Evolutionary conservation across 2,113 vertebrate genomes (phyloP), one percentile per base, ranked within the genome.

Genomic region (Opisthocomus hoazin): DNA sequence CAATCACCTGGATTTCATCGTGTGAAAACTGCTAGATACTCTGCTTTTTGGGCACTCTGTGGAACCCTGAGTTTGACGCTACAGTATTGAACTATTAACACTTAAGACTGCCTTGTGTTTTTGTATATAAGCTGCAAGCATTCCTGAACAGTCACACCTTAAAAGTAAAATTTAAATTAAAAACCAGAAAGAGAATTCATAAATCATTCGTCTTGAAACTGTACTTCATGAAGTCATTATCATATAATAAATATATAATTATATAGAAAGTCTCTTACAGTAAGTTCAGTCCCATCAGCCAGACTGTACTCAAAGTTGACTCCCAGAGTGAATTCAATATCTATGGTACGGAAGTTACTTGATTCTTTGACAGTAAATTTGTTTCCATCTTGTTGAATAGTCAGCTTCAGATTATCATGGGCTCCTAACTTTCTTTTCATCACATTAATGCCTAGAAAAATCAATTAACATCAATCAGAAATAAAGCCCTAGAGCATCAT

Each of bases 261-360:
- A 10, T 53, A 34, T 12, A 10, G 20, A 77, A 56, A 32, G 39
- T 53, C 11, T 87, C 99, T 99, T 98, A 99, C 99, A 2, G 27
- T 84, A 83, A 99, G 71, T 70, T 99, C 98, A 26, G 99, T 99
- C 78, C 99, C 99, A 22, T 99, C 99, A 20, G 99, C 98, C 93
- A 99, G 94, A 50, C 84, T 97, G 95, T 99, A 99, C 5, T 98
- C 97, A 87, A 99, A 99, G 19, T 1, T 51, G 46, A 97, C 98
- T 36, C 98, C 98, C 86, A 99, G 97, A 5, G 98, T 99, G 96
- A 99, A 99, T 86, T 98, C 97, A n/a, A 99, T 94, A 5, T 99
- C 99, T 37, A 97, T 94, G 61, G 15, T 98, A 78, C 99, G 98
- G 96, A 99, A 99, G 51, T 81, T 97, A 96, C 99, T 99, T 65